Evolutionary conservation across 2,888 invertebrate species (phyloP), one percentile per base, ranked within the genome.

Genomic region (Dasypogon diadema): DNA sequence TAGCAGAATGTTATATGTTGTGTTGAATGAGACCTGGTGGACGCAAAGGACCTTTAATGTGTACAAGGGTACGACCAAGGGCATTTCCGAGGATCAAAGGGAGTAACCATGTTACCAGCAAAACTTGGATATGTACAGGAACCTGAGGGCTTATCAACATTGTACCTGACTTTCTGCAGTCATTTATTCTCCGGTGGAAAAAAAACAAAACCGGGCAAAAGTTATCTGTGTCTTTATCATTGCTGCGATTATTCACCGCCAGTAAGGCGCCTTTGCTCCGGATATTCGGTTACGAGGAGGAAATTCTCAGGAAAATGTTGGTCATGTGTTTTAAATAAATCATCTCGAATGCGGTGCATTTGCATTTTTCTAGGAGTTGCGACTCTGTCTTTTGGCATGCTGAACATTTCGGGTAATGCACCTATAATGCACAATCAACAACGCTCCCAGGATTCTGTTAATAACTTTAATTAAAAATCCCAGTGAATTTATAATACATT

Each of bases 321-420:
- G 60, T 34, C 37, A 60, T 60, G 60, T 58, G 58, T 58, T 58
- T 16, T 58, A 58, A 58, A 58, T 58, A 58, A 58, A 58, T 58
- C 58, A 58, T 58, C 24, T 30, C 8, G 16, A 58, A 30, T 16
- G 30, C 14, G 4, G 16, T n/a, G 6, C 16, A 58, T 58, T 58
- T 58, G 58, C 58, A 58, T 58, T 58, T 58, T 30, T 58, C 26
- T 30, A 14, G 14, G n/a, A 30, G 10, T 16, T 14, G 34, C 30
- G 4, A 30, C 8, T 30, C 30, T 30, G 30, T 30, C 3, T 30
- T 8, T 8, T 8, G 30, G 30, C 8, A 30, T 30, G 3, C 30
- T 30, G 30, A 3, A 30, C 8, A 8, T 30, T 30, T 30, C 30
- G 3, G 4, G 30, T 30, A 30, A 30, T 30, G 30, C 30, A 3